Conservation (phyloP, 2,797 vertebrate genomes). For the Nasua narica region DNA sequence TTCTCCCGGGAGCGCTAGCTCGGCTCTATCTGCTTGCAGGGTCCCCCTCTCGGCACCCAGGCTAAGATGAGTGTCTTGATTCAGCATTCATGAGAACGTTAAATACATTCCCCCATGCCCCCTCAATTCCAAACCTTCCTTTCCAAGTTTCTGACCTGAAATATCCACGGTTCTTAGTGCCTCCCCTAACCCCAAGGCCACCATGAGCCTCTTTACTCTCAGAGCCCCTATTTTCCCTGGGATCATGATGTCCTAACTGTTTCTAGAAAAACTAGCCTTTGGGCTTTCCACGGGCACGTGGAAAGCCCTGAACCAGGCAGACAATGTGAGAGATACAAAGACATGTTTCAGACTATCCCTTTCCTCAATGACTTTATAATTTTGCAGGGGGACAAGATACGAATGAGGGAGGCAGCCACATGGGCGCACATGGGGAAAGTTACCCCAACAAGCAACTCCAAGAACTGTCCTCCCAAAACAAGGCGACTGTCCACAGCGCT, state of each 20-base stretch:
- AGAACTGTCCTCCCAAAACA: neutral
- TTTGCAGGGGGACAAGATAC: neutral
- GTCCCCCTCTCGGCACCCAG: neutral
- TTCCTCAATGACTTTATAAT: neutral
- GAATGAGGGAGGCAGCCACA: neutral
- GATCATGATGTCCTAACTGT: neutral
- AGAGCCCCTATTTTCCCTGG: neutral
- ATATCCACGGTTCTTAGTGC: neutral
- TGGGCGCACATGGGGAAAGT: neutral
- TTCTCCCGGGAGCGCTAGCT: neutral
- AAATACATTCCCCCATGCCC: neutral
- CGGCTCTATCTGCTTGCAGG: neutral
- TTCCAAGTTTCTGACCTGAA: neutral
- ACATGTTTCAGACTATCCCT: neutral
- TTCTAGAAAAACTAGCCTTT: neutral
- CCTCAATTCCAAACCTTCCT: neutral
- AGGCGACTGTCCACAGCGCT: neutral
- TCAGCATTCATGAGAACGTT: neutral
- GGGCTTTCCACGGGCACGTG: fast-evolving
- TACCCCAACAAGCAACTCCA: neutral
- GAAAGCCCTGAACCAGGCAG: neutral
- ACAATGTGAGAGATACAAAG: neutral
- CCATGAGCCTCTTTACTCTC: neutral
- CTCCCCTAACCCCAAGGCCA: too few relatives aligned
- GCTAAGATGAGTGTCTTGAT: neutral